Percentiles rank a stretch among this genome's conserved stretches.
phyloP scores from a whole-genome alignment of 2,888 invertebrate species.

The Caenorhabditis wallacei region DNA sequence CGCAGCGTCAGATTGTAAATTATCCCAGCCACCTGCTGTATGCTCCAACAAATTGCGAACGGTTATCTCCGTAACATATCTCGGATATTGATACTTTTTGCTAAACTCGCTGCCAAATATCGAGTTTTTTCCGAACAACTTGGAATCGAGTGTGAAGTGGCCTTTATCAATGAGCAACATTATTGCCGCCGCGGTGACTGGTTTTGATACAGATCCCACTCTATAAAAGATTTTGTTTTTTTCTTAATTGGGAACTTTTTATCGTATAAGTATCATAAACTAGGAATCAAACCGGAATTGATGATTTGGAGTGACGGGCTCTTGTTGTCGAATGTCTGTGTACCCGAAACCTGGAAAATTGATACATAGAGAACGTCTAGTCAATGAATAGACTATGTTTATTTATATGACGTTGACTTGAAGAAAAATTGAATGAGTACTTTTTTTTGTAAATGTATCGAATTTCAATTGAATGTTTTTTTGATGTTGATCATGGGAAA shows the following conservation, averaged over 20 bases:
- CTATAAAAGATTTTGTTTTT: slow-evolving; percentile 52
- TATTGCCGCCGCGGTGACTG: slow-evolving; percentile 81
- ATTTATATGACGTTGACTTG: slow-evolving; percentile 45
- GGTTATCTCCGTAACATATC: slow-evolving; percentile 80
- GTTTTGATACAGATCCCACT: slow-evolving; percentile 82
- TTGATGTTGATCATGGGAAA: slow-evolving; percentile 5
- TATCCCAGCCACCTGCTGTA: slow-evolving; percentile 82
- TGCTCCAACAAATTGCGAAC: slow-evolving; percentile 81
- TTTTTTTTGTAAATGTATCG: slow-evolving; percentile 17
- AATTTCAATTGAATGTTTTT: slow-evolving; percentile 28
- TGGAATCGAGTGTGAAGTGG: slow-evolving; percentile 76
- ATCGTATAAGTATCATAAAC: not conserved
- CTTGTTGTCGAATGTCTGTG: slow-evolving; percentile 78
- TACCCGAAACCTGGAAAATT: slow-evolving; percentile 79
- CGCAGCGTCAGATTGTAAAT: slow-evolving; percentile 80
- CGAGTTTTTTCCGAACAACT: slow-evolving; percentile 77
- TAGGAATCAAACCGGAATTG: slow-evolving; percentile 73
- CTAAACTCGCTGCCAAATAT: slow-evolving; percentile 80
- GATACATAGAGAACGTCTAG: slow-evolving; percentile 41
- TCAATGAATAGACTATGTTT: slow-evolving; percentile 23
- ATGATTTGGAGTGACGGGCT: slow-evolving; percentile 80
- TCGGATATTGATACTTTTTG: slow-evolving; percentile 75
- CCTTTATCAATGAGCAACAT: slow-evolving; percentile 80
- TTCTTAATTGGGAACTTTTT: not conserved
- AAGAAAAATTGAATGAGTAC: not conserved